Evolutionary conservation across 2,113 vertebrate genomes (phyloP).

Genomic region (Perccottus glenii): DNA sequence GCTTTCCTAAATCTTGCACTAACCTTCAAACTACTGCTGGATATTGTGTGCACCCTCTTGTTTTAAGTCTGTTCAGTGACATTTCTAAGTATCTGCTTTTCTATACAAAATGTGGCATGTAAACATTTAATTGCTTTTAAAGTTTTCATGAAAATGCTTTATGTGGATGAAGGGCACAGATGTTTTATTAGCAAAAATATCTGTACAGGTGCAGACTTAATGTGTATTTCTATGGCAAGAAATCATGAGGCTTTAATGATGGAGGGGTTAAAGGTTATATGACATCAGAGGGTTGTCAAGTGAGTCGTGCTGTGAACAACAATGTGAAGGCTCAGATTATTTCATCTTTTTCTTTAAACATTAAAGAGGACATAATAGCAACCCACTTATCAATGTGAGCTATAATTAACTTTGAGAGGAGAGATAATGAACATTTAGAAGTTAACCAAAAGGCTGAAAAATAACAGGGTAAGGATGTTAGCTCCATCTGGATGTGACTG

Average conservation of each 20-base stretch:
- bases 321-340: slow-evolving; percentile 61
- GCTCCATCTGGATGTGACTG: slow-evolving; percentile 54
- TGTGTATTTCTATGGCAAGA: no score
- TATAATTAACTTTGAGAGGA: slow-evolving; percentile 76
- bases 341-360: slow-evolving; percentile 69
- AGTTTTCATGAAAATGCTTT: no score
- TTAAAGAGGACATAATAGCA: slow-evolving; percentile 72
- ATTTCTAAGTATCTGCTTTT: no score
- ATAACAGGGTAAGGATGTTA: slow-evolving; percentile 44
- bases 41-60: neutral
- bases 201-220: no score
- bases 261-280: slow-evolving; percentile 35
- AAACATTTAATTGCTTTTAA: no score
- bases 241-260: slow-evolving; percentile 56
- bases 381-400: slow-evolving; percentile 75
- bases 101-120: no score
- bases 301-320: slow-evolving; percentile 60
- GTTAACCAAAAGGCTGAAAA: slow-evolving; percentile 51
- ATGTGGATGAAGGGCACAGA: no score
- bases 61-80: no score
- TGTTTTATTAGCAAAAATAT: no score
- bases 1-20: slow-evolving; percentile 50
- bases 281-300: slow-evolving; percentile 59
- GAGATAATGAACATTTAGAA: slow-evolving; percentile 68
- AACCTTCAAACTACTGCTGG: slow-evolving; percentile 44